phyloP scores from a whole-genome alignment of 1,140 invertebrate species.

The Euglossa dilemma region DNA sequence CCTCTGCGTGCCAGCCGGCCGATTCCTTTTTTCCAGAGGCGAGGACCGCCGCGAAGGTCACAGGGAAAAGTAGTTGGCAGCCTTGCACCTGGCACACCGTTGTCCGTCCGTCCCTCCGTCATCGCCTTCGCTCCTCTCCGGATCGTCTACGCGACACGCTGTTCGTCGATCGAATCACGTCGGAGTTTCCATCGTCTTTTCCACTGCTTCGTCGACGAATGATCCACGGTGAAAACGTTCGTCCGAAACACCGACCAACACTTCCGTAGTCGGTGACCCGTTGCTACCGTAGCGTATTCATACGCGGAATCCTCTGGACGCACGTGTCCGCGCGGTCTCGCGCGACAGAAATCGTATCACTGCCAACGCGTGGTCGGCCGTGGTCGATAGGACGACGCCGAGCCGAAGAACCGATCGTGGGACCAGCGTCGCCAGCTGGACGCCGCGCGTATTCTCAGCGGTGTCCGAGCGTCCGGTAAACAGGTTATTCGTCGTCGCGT shows the following conservation, averaged over 20 bases:
- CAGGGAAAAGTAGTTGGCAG: not conserved
- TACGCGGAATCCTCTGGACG: not conserved
- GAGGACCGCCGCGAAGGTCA: not conserved
- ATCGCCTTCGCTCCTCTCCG: not conserved
- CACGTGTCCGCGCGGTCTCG: constrained; percentile 11
- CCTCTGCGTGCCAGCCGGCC: not conserved
- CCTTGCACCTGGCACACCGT: constrained; percentile 13
- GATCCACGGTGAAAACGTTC: not conserved
- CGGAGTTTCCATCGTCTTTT: not conserved
- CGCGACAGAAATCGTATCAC: not conserved
- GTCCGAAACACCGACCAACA: not conserved
- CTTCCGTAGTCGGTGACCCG: not conserved
- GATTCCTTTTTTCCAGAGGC: not conserved
- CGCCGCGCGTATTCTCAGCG: not conserved
- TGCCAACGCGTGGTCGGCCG: not conserved
- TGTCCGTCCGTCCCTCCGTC: not conserved
- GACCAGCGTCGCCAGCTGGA: not conserved
- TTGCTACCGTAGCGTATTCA: too few relatives aligned
- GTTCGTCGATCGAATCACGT: not conserved
- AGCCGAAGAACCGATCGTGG: not conserved
- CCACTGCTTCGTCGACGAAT: not conserved
- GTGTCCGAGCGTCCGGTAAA: not conserved
- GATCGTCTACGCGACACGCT: not conserved
- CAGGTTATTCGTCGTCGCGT: not conserved
- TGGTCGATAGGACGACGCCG: not conserved